Evolutionary conservation across 1,140 invertebrate species (phyloP).

Genomic region (Listronotus bonariensis): DNA sequence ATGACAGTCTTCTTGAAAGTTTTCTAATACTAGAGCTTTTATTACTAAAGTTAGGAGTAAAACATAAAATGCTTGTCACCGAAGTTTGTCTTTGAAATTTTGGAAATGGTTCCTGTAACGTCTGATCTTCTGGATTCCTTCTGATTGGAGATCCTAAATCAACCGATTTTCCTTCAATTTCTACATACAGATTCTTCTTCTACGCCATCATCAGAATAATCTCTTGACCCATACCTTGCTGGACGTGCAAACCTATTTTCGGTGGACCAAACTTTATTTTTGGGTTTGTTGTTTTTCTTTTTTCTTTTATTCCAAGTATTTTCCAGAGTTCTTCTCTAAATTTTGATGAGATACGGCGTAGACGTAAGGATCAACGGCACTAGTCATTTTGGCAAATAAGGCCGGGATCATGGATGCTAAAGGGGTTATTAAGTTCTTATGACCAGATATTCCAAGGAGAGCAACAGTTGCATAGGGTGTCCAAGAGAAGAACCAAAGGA

Average conservation of each 20-base stretch:
- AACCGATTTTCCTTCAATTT: slow-evolving; percentile 9
- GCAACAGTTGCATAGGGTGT: slow-evolving; percentile 76
- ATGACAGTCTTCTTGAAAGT: slow-evolving; percentile 36
- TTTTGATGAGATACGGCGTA: slow-evolving; percentile 73
- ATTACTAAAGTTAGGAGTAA: slow-evolving; percentile 40
- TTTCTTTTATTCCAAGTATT: slow-evolving; percentile 13
- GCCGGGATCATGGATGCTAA: slow-evolving; percentile 74
- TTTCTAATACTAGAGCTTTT: slow-evolving; percentile 35
- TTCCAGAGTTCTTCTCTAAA: slow-evolving; percentile 54
- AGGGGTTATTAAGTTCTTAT: slow-evolving; percentile 66
- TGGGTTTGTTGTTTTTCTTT: slow-evolving; percentile 2
- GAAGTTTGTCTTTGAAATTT: slow-evolving; percentile 7
- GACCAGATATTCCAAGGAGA: slow-evolving; percentile 71
- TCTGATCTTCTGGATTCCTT: slow-evolving; percentile 9
- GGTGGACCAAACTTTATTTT: slow-evolving; percentile 21
- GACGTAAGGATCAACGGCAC: slow-evolving; percentile 75
- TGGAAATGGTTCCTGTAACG: background rate
- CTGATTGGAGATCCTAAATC: background rate
- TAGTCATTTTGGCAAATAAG: slow-evolving; percentile 74
- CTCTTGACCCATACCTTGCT: background rate
- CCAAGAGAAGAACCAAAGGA: slow-evolving; percentile 76
- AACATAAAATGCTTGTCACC: slow-evolving; percentile 23
- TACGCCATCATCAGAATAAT: slow-evolving; percentile 19
- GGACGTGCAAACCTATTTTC: slow-evolving; percentile 1
- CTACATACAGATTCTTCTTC: slow-evolving; percentile 34